Evolutionary conservation across 2,113 vertebrate species (phyloP).

Genomic region (Siphamia tubifer): DNA sequence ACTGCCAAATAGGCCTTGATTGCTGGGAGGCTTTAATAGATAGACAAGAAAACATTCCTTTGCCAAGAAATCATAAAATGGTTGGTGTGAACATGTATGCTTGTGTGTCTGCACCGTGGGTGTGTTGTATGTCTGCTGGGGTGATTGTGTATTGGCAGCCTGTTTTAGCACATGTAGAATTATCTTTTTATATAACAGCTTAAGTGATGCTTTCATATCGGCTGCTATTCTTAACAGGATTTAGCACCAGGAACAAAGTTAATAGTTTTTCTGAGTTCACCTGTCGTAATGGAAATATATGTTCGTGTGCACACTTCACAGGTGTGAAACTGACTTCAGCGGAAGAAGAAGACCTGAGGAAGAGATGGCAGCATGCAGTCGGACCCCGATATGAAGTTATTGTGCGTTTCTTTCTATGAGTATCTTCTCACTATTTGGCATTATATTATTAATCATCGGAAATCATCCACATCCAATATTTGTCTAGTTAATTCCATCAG

Average conservation of each 20-base stretch:
- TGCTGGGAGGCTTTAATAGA: slow-evolving; percentile 60
- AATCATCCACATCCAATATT: no score
- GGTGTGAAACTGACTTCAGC: slow-evolving; percentile 53
- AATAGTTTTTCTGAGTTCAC: neutral
- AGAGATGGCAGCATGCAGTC: slow-evolving; percentile 86
- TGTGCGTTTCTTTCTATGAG: slow-evolving; percentile 77
- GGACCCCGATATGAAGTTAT: slow-evolving; percentile 86
- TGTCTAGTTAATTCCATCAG: no score
- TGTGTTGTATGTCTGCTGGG: neutral
- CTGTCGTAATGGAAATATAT: neutral
- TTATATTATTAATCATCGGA: no score
- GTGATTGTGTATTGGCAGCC: slow-evolving; percentile 22
- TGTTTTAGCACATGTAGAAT: slow-evolving; percentile 21
- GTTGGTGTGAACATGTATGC: slow-evolving; percentile 39
- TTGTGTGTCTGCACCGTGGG: neutral
- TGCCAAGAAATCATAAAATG: slow-evolving; percentile 48
- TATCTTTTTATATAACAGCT: neutral
- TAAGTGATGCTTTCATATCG: slow-evolving; percentile 17
- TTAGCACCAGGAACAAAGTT: neutral
- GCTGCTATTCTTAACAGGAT: slow-evolving; percentile 9
- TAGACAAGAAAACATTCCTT: slow-evolving; percentile 50
- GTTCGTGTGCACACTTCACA: slow-evolving; percentile 30
- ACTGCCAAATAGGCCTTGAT: slow-evolving; percentile 63
- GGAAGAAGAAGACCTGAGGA: slow-evolving; percentile 72
- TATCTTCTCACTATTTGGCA: no score